Conservation (phyloP, 2,888 invertebrate species). For the Byasa hedistus region DNA sequence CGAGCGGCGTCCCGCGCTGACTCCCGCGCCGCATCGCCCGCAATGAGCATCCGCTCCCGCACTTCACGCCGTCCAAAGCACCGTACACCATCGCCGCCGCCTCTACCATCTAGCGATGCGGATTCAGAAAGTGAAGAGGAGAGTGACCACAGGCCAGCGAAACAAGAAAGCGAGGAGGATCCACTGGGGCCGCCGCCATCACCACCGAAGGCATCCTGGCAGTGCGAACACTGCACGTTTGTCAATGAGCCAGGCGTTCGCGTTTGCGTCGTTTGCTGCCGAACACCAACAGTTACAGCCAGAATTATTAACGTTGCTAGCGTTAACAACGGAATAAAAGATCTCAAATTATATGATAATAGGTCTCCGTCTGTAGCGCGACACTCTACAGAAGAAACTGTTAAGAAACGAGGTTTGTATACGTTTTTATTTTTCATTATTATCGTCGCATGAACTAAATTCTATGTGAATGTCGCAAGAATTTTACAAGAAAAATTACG, state of each 20-base stretch:
- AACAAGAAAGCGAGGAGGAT: constrained; percentile 46
- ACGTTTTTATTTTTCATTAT: not conserved
- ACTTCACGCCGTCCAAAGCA: constrained; percentile 80
- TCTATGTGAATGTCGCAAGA: not conserved
- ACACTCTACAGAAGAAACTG: constrained; percentile 44
- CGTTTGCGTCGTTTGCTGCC: constrained; percentile 92
- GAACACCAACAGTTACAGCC: constrained; percentile 82
- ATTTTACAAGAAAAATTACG: no score
- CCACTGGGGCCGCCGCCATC: constrained; percentile 69
- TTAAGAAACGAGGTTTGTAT: constrained; percentile 80
- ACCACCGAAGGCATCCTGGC: constrained; percentile 84
- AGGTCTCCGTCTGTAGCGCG: constrained; percentile 35
- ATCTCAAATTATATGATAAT: constrained; percentile 40
- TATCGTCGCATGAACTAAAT: not conserved
- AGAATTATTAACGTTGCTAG: constrained; percentile 40
- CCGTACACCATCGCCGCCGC: constrained; percentile 65
- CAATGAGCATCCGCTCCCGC: constrained; percentile 84
- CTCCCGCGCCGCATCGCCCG: constrained; percentile 84
- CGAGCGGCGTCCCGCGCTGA: constrained; percentile 81
- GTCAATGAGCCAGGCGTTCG: constrained; percentile 89
- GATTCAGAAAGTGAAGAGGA: constrained; percentile 80
- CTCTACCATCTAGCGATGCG: constrained; percentile 78
- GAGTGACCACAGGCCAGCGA: constrained; percentile 42
- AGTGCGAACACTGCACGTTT: constrained; percentile 94
- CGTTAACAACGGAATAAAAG: constrained; percentile 43